Evolutionary conservation across 2,797 vertebrate genomes (phyloP).

Genomic region (Galagoides demidoff): DNA sequence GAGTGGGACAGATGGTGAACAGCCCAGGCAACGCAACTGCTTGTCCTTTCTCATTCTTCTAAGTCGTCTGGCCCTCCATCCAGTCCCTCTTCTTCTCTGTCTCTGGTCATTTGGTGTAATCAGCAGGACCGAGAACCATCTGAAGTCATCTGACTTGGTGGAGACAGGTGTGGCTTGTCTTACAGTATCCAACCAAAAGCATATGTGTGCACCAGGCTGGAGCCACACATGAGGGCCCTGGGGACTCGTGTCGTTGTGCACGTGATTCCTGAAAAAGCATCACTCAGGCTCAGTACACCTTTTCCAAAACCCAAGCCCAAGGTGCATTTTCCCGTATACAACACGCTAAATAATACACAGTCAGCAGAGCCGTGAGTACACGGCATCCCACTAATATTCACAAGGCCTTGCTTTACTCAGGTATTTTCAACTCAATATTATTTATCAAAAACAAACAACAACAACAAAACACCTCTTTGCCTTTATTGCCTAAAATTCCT

Average conservation of each 20-base stretch:
- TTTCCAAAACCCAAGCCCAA: not conserved
- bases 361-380: rapidly evolving
- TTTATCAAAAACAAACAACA: not conserved
- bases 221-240: rapidly evolving
- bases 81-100: not conserved
- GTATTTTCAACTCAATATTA: not conserved
- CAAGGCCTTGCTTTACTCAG: not conserved
- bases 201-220: rapidly evolving
- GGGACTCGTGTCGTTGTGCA: rapidly evolving
- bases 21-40: not conserved
- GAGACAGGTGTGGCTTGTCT: rapidly evolving
- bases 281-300: no score
- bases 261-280: not conserved
- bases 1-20: rapidly evolving
- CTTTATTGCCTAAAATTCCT: not conserved
- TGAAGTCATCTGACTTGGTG: no score
- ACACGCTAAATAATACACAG: not conserved
- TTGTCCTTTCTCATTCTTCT: no score
- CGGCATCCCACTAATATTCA: rapidly evolving
- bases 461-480: not conserved
- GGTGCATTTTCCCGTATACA: not conserved
- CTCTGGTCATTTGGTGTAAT: no score
- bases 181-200: no score
- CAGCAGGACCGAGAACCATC: not conserved
- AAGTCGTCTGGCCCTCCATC: no score